These are phyloP conservation scores for Eumacrocentrus americanus DNA, from an alignment of 2,888 invertebrate species.

Conservation along the genomic window DNA sequence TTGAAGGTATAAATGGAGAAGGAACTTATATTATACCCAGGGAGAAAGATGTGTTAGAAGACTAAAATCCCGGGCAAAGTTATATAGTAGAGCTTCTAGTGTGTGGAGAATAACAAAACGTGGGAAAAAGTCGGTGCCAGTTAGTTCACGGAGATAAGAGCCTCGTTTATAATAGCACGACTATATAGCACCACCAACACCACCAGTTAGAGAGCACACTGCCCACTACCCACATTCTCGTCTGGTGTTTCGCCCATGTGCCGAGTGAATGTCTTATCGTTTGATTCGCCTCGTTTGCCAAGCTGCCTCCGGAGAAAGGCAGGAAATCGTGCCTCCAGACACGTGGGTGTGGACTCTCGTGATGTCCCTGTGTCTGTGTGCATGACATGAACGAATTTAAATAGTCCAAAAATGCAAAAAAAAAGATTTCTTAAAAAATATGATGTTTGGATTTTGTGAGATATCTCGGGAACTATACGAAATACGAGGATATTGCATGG, in stretches of 20 bases:
- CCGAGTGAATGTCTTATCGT: constrained; percentile 52
- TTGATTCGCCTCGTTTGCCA: constrained; percentile 51
- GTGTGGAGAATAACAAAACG: constrained; percentile 47
- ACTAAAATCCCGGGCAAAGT: constrained; percentile 20
- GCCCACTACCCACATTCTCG: constrained; percentile 44
- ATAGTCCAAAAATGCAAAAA: no score
- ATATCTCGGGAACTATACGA: no score
- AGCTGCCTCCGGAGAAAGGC: constrained; percentile 51
- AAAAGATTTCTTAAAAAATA: no score
- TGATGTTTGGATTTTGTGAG: no score
- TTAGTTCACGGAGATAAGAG: constrained; percentile 50
- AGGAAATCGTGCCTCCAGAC: constrained; percentile 47
- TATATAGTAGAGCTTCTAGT: neutral
- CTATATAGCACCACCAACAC: neutral
- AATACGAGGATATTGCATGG: no score
- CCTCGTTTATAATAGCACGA: constrained; percentile 50
- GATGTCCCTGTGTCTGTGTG: constrained; percentile 22
- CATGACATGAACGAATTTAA: no score
- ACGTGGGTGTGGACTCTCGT: constrained; percentile 33
- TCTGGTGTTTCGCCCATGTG: constrained; percentile 36
- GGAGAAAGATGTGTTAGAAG: neutral
- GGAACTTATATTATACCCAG: neutral
- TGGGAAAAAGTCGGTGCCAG: constrained; percentile 49
- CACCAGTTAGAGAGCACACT: constrained; percentile 30
- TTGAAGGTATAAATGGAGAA: constrained; percentile 25